Conservation (phyloP, 2,113 vertebrate species). For the Macquaria ambigua region DNA sequence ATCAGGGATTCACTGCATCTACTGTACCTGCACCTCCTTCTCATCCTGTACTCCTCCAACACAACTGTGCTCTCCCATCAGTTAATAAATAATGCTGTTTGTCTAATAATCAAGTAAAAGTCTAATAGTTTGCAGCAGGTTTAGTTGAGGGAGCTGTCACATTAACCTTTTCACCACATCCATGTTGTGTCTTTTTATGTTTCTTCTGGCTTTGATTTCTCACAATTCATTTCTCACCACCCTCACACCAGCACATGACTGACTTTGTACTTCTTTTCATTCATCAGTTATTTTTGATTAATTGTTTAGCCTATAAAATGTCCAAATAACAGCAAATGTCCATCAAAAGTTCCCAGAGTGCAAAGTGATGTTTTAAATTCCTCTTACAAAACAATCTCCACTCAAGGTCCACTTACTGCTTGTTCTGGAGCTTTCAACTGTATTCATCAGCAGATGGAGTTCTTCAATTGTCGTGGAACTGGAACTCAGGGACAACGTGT, state of each 20-base stretch:
- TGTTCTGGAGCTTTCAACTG: no score
- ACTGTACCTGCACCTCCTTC: slow-evolving; percentile 13
- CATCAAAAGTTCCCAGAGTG: no score
- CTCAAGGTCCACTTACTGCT: no score
- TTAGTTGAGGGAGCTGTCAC: slow-evolving; percentile 3
- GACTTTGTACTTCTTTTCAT: background rate
- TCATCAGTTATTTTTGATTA: no score
- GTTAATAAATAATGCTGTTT: background rate
- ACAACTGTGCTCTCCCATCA: background rate
- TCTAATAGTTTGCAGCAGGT: background rate
- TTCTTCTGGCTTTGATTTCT: background rate
- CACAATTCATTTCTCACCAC: background rate
- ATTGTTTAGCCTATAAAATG: no score
- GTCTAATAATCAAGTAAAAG: slow-evolving; percentile 2
- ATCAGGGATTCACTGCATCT: slow-evolving; percentile 3
- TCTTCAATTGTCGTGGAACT: no score
- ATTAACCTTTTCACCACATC: background rate
- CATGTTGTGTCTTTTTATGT: background rate
- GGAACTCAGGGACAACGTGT: no score
- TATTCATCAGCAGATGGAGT: no score
- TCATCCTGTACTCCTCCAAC: background rate
- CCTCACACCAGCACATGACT: no score
- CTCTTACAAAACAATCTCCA: no score
- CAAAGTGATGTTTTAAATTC: no score
- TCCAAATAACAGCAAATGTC: no score